A percentile compares a stretch with the other conserved stretches of the same genome.
Conservation (phyloP, 2,797 vertebrate species). For the Nyctibius grandis region DNA sequence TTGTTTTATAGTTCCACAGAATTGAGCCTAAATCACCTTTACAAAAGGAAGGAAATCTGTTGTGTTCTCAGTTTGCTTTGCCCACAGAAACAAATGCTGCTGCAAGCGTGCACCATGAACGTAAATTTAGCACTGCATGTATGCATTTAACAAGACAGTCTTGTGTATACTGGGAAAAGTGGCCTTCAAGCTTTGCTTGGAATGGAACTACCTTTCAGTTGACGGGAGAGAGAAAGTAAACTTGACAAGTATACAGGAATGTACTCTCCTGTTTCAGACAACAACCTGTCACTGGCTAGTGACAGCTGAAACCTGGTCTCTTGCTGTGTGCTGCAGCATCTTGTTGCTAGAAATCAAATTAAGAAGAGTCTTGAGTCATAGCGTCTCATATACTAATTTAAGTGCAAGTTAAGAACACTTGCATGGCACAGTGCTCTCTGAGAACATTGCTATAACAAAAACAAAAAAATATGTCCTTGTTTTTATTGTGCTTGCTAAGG, state of each 20-base stretch:
- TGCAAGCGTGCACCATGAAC: not conserved
- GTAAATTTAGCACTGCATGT: not conserved
- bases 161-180: not conserved
- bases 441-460: not conserved
- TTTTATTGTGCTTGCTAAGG: not conserved
- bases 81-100: not conserved
- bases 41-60: not conserved
- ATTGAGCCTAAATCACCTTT: not conserved
- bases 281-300: not conserved
- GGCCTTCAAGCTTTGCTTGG: not conserved
- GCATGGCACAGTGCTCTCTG: not conserved
- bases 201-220: not conserved
- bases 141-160: rapidly evolving
- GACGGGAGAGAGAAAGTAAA: not conserved
- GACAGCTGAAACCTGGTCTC: not conserved
- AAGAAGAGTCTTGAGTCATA: not conserved
- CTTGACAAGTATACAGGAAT: not conserved
- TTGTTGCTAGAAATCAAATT: not conserved
- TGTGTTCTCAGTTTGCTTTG: not conserved
- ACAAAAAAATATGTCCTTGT: not conserved
- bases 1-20: not conserved
- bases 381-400: not conserved
- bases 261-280: not conserved
- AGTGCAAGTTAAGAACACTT: not conserved
- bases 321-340: not conserved